Percentiles rank a stretch among this genome's conserved stretches.
These are phyloP conservation scores for Entelurus aequoreus DNA, from an alignment of 2,113 vertebrate species.

Conservation along the genomic window DNA sequence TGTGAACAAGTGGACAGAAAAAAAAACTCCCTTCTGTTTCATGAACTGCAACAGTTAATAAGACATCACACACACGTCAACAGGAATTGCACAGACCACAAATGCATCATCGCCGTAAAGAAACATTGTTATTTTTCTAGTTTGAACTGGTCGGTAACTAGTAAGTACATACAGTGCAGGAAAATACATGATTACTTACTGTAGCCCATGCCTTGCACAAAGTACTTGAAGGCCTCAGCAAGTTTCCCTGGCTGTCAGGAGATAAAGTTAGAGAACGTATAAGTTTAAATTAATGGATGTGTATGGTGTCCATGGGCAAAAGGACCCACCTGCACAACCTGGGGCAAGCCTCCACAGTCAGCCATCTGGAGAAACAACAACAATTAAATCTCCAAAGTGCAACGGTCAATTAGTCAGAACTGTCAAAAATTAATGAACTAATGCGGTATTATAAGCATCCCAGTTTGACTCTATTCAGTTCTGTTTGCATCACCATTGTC, in stretches of 20 bases:
- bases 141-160: not conserved
- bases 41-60: slow-evolving; percentile 19
- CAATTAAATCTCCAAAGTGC: not conserved
- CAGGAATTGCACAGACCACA: slow-evolving; percentile 49
- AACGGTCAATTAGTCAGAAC: not conserved
- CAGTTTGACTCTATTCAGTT: too few relatives aligned
- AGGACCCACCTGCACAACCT: slow-evolving; percentile 87
- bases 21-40: slow-evolving; percentile 21
- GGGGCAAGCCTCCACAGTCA: slow-evolving; percentile 92
- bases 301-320: not conserved
- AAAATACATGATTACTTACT: slow-evolving; percentile 64
- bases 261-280: slow-evolving; percentile 4
- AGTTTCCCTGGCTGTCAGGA: slow-evolving; percentile 74
- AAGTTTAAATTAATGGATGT: not conserved
- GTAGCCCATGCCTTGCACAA: slow-evolving; percentile 81
- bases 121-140: not conserved
- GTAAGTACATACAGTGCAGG: not conserved
- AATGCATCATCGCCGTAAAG: slow-evolving; percentile 28
- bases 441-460: not conserved
- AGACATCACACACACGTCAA: slow-evolving; percentile 51
- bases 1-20: slow-evolving; percentile 46
- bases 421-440: not conserved
- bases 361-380: slow-evolving; percentile 78
- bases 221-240: slow-evolving; percentile 79
- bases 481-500: too few relatives aligned